Percentiles rank a stretch among this genome's conserved stretches.
These are phyloP conservation scores for Nothura maculosa DNA, from an alignment of 2,797 vertebrate genomes.

Conservation along the genomic window DNA sequence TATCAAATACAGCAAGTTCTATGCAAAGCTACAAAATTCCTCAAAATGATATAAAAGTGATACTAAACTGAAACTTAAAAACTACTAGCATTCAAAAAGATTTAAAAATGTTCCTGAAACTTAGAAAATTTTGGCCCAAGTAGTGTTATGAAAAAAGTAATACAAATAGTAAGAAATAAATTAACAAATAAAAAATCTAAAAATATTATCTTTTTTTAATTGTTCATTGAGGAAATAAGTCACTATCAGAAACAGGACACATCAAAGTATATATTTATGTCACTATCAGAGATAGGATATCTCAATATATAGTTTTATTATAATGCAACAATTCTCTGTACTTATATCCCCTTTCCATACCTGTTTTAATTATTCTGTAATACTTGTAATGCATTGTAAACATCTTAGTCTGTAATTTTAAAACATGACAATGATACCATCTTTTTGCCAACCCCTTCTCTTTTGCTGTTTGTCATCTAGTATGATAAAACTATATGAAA, in stretches of 20 bases:
- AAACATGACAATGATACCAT: background rate
- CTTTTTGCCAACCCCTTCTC: background rate
- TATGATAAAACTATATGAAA: background rate
- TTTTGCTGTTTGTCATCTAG: background rate
- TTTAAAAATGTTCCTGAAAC: background rate
- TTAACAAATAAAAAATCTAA: background rate
- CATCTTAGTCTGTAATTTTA: background rate
- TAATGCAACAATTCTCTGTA: background rate
- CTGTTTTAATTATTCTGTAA: background rate
- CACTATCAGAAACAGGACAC: background rate
- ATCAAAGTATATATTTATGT: background rate
- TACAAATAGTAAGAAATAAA: background rate
- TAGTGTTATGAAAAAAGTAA: background rate
- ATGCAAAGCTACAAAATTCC: background rate
- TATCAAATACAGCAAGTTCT: background rate
- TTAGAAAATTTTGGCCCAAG: background rate
- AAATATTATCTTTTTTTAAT: background rate
- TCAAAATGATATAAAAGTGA: background rate
- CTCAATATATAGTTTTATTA: background rate
- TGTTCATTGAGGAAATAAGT: background rate
- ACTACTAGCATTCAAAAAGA: background rate
- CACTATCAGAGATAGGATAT: background rate
- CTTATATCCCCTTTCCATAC: rapidly evolving
- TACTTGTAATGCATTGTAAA: rapidly evolving
- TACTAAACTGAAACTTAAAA: background rate